Percentiles rank a stretch among this genome's conserved stretches.
phyloP scores from a whole-genome alignment of 30 jellyfish, hydroid and myxozoan genomes.

The Cassiopea xamachana region DNA sequence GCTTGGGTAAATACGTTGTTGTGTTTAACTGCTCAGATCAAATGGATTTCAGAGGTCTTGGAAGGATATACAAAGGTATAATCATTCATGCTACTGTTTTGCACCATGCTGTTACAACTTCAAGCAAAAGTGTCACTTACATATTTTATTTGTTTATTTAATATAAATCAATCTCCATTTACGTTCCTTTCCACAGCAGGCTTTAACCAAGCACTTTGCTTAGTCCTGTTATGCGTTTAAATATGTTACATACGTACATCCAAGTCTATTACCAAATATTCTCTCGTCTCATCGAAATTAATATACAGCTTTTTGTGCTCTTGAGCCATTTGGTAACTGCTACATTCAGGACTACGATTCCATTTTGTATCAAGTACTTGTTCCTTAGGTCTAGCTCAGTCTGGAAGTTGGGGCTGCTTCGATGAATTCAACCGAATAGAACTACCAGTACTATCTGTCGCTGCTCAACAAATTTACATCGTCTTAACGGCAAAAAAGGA shows the following conservation, averaged over 20 bases:
- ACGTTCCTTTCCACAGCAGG: too few species aligned
- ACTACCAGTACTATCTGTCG: constrained; percentile 95
- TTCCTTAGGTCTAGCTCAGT: constrained; percentile 86
- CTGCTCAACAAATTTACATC: constrained; percentile 98
- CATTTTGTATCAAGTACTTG: not conserved
- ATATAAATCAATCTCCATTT: not conserved
- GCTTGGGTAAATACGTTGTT: constrained; percentile 96
- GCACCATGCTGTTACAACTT: not conserved
- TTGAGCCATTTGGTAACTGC: too few species aligned
- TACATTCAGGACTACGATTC: not conserved
- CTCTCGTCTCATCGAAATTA: too few species aligned
- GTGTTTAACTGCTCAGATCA: constrained; percentile 99
- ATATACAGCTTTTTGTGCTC: too few species aligned
- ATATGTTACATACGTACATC: too few species aligned
- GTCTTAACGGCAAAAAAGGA: constrained; percentile 95
- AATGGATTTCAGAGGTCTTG: constrained; percentile 99
- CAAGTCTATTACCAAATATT: too few species aligned
- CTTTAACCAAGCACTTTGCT: too few species aligned
- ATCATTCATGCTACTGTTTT: not conserved
- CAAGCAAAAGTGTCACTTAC: not conserved
- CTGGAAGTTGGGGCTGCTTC: constrained; percentile 99
- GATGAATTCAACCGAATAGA: constrained; percentile 98
- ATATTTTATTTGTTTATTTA: not conserved
- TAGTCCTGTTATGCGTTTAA: too few species aligned
- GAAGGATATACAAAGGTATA: constrained; percentile 93